Base-by-base conservation (phyloP, 2,113 vertebrate genomes). In the Rhinichthys klamathensis region DNA sequence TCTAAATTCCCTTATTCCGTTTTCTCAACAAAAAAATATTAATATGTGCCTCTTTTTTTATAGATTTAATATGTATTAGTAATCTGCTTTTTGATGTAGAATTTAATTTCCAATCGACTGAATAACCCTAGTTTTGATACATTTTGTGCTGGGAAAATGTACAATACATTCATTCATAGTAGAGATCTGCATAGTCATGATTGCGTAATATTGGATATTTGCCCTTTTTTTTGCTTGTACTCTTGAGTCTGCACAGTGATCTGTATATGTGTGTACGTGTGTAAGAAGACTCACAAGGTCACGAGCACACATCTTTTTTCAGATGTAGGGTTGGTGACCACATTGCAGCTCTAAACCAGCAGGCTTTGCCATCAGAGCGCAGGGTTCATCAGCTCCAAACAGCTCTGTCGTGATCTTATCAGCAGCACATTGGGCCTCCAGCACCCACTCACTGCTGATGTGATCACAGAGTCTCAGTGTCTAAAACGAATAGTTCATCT, bases 371-470 rank as follows among this genome's bases (percentile, higher is more conserved):
- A 56, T 86, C 77, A 32, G 54, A 61, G 25, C 49, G 23, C 25
- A n/a, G 25, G 79, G 83, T 38, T 56, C 30, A 78, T 85, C 78
- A 70, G 78, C 32, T 82, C 60, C 32, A 74, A 87, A 85, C 60
- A 51, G 69, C 67, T 69, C 72, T 69, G 79, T 32, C 77, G 65
- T 81, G 89, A 88, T 88, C 70, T 84, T 87, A 90, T 90, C 87
- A 79, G 49, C 67, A 56, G 30, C 23, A 79, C 35, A 60, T 80
- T 67, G 77, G 74, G 27, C 87, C 60, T 46, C 87, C 77, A 87
- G 72, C 74, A 0, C 82, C 41, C 72, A 70, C 32, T 70, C 10
- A 38, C 67, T 38, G 67, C 18, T 70, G 67, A 70, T 70, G 18
- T 70, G 35, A 35, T 38, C 32, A 5, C 67, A 11, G 18, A 38